Conservation (phyloP, 2,888 invertebrate species). For the Phalera bucephala region DNA sequence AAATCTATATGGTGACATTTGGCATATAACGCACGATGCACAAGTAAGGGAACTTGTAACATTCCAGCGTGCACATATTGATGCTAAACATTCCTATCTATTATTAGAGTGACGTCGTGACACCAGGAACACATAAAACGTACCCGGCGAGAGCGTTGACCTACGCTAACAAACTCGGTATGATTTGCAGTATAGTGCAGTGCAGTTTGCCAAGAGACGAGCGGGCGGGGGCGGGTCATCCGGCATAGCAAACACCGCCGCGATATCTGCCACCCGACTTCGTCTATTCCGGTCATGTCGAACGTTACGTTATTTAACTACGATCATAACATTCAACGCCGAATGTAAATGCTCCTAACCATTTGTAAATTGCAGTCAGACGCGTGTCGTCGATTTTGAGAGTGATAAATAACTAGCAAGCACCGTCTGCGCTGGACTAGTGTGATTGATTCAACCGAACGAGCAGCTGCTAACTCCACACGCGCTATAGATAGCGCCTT, state of each 20-base stretch:
- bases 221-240: constrained; percentile 64
- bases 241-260: constrained; percentile 60
- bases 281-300: constrained; percentile 47
- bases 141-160: constrained; percentile 73
- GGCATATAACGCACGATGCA: constrained; percentile 51
- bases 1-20: constrained; percentile 27
- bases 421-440: constrained; percentile 51
- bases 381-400: constrained; percentile 51
- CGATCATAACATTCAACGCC: constrained; percentile 40
- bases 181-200: constrained; percentile 77
- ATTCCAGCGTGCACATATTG: constrained; percentile 66
- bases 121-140: constrained; percentile 81
- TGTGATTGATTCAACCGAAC: constrained; percentile 69
- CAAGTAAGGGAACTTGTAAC: constrained; percentile 54
- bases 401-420: constrained; percentile 64
- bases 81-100: constrained; percentile 77
- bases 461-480: constrained; percentile 56
- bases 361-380: constrained; percentile 58
- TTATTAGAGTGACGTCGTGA: constrained; percentile 78
- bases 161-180: constrained; percentile 76
- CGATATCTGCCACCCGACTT: constrained; percentile 64
- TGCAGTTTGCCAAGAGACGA: constrained; percentile 78
- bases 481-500: constrained; percentile 32
- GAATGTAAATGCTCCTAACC: constrained; percentile 39
- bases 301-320: constrained; percentile 28